Percentiles rank a stretch among this genome's conserved stretches.
These are phyloP conservation scores for Gryllus bimaculatus DNA, from an alignment of 1,140 invertebrate genomes.

Conservation along the genomic window DNA sequence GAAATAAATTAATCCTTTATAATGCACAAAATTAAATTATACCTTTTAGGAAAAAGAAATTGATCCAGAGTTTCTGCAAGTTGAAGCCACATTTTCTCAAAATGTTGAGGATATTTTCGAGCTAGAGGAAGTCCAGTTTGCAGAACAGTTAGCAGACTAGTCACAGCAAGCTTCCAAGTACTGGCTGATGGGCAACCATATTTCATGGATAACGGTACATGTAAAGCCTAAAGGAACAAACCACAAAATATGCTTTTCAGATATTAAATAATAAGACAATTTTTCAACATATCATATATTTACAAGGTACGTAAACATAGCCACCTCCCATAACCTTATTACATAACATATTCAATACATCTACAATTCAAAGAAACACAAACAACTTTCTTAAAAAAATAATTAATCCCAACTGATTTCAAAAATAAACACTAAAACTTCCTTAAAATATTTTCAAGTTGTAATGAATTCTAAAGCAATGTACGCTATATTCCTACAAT, in stretches of 20 bases:
- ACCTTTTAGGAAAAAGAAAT: constrained; percentile 77
- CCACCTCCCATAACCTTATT: background rate
- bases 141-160: constrained; percentile 67
- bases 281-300: too few species aligned
- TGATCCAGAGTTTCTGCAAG: constrained; percentile 79
- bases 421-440: too few species aligned
- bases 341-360: background rate
- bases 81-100: constrained; percentile 71
- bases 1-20: too few species aligned
- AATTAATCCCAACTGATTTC: too few species aligned
- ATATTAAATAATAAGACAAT: too few species aligned
- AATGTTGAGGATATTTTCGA: constrained; percentile 59
- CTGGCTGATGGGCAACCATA: constrained; percentile 71
- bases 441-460: too few species aligned
- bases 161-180: constrained; percentile 80
- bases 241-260: background rate
- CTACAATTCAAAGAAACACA: background rate
- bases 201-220: constrained; percentile 68
- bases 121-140: constrained; percentile 80
- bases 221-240: constrained; percentile 43
- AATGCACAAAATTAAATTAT: background rate
- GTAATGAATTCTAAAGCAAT: too few species aligned
- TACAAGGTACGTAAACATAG: background rate
- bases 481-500: too few species aligned
- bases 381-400: background rate